Conservation (phyloP, 2,113 vertebrate genomes). For the Podarcis cretensis region DNA sequence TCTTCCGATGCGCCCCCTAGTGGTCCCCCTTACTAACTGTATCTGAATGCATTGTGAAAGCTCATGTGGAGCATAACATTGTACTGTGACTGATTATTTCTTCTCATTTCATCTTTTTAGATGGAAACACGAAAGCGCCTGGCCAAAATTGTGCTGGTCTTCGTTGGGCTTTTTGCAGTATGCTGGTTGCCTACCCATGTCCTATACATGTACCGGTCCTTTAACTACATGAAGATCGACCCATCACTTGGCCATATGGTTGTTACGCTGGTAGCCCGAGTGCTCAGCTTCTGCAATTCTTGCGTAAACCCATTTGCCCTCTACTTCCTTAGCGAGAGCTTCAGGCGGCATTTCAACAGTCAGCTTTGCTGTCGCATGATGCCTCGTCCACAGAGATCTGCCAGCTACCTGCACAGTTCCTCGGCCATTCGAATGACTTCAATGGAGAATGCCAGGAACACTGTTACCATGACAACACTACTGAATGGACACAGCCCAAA, state of each 20-base stretch:
- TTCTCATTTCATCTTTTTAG: conserved; percentile 72
- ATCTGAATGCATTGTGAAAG: neutral
- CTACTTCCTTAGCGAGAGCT: conserved; percentile 92
- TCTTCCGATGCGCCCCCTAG: no score
- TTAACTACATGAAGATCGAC: conserved; percentile 87
- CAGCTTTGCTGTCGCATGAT: conserved; percentile 82
- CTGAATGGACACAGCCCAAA: conserved; percentile 77
- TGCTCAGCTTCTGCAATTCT: conserved; percentile 93
- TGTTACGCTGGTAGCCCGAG: conserved; percentile 85
- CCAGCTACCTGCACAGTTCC: conserved; percentile 87
- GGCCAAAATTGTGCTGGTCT: conserved; percentile 94
- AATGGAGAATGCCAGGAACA: conserved; percentile 84
- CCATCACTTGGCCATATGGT: conserved; percentile 86
- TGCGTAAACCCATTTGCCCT: conserved; percentile 95
- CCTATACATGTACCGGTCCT: conserved; percentile 93
- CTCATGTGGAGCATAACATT: neutral
- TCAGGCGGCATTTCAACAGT: conserved; percentile 90
- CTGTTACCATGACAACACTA: conserved; percentile 69
- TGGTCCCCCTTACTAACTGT: neutral
- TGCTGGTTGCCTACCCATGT: conserved; percentile 96
- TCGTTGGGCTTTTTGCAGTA: conserved; percentile 88
- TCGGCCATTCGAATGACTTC: conserved; percentile 91
- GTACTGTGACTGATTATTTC: neutral
- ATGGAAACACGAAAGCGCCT: conserved; percentile 94
- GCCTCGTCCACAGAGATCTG: conserved; percentile 73